These are phyloP conservation scores for Halesus radiatus DNA, from an alignment of 1,140 invertebrate genomes.

Conservation along the genomic window DNA sequence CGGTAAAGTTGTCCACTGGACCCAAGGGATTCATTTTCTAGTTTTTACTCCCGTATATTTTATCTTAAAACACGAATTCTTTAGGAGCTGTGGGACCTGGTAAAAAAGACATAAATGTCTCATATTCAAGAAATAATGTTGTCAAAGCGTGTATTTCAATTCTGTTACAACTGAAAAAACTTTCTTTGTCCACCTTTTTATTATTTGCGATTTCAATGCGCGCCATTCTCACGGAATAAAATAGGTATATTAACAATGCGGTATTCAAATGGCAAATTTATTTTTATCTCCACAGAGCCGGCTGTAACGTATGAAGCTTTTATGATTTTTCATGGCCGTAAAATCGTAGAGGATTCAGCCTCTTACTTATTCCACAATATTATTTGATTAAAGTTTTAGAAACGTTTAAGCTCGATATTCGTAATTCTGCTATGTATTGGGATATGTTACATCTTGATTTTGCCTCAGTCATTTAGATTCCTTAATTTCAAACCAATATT, in stretches of 20 bases:
- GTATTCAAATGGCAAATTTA: conserved; percentile 1
- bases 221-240: conserved; percentile 15
- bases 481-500: too few relatives aligned
- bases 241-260: conserved; percentile 7
- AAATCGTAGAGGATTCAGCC: not conserved
- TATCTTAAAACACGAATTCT: not conserved
- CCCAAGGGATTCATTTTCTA: too few relatives aligned
- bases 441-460: too few relatives aligned
- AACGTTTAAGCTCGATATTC: too few relatives aligned
- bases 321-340: conserved; percentile 28
- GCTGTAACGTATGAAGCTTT: conserved; percentile 18
- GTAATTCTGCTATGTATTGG: too few relatives aligned
- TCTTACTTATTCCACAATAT: too few relatives aligned
- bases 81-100: not conserved
- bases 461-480: too few relatives aligned
- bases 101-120: too few relatives aligned
- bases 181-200: conserved; percentile 1
- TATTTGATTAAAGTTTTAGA: too few relatives aligned
- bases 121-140: too few relatives aligned
- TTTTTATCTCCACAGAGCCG: conserved; percentile 9
- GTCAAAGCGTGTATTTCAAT: not conserved
- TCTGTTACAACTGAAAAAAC: not conserved
- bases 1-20: too few relatives aligned
- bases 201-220: not conserved
- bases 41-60: not conserved